phyloP scores from a whole-genome alignment of 2,113 vertebrate species.

The Oryzias javanicus region DNA sequence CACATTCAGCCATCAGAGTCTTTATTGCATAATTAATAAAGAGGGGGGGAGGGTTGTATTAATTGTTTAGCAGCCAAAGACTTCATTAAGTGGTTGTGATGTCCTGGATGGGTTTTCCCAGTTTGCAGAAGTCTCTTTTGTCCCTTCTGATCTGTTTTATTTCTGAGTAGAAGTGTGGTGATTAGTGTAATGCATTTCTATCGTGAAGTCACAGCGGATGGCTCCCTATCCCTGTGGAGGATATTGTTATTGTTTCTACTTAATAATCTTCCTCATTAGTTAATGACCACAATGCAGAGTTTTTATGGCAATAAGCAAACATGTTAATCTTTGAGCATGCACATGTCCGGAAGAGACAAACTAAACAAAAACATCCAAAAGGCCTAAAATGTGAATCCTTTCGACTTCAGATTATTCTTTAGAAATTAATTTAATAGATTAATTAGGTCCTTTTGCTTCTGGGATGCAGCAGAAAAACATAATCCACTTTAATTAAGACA shows the following conservation, averaged over 20 bases:
- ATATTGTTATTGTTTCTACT: conserved; percentile 16
- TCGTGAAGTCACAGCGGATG: conserved; percentile 6
- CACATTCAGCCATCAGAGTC: conserved; percentile 66
- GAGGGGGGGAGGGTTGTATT: conserved; percentile 57
- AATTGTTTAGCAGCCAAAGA: conserved; percentile 77
- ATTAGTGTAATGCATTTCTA: conserved; percentile 39
- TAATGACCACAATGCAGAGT: background rate
- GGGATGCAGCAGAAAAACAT: background rate
- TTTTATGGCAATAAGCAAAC: background rate
- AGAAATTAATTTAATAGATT: background rate
- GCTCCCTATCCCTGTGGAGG: conserved; percentile 7
- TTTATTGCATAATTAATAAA: conserved; percentile 76
- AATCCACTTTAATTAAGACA: no score
- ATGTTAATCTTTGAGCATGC: background rate
- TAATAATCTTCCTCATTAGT: conserved; percentile 9
- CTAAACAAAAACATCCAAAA: background rate
- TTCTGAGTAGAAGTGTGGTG: conserved; percentile 21
- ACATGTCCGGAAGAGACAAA: background rate
- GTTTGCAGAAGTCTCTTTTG: conserved; percentile 38
- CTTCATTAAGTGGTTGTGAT: conserved; percentile 66
- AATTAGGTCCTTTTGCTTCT: background rate
- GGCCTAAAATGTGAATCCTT: background rate
- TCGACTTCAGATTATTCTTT: background rate
- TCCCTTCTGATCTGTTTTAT: conserved; percentile 37
- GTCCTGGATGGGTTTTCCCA: conserved; percentile 48